Evolutionary conservation across 2,888 invertebrate species (phyloP), one percentile per base, ranked within the genome.

Genomic region (Mimumesa dahlbomi): DNA sequence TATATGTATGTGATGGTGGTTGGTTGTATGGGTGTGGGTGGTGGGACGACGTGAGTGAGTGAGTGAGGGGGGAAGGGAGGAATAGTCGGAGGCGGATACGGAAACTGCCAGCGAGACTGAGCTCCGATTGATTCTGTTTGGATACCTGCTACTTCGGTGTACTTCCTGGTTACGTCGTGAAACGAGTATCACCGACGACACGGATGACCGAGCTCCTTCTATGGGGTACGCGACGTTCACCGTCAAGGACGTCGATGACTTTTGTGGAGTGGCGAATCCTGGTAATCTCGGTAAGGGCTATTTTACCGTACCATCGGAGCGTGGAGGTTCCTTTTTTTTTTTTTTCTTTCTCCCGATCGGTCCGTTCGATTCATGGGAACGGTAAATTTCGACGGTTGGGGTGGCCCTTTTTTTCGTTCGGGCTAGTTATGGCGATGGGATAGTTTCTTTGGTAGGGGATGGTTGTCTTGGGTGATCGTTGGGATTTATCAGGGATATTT

Each of bases 91-190:
- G 14, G 56, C 38, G 57, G 42, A 31, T 19, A 11, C 14, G 49
- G 19, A 38, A n/a, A 45, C 40, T 21, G 36, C 31, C 18, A 36
- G 11, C 25, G 43, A 40, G 36, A 54, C 40, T 56, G 43, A 18
- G 38, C 43, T 48, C 19, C 61, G 69, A 77, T 79, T 75, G 72
- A 75, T 77, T 79, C 57, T 38, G 48, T 61, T 75, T 69, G 43
- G 75, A 58, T 49, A 56, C 43, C 16, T 40, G 40, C 45, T 50
- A 52, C 56, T 66, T 21, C 29, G 7, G 6, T 29, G 45, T 50
- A 45, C 43, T 43, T 16, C 7, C 18, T 16, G 66, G 38, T 65
- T 48, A 49, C 19, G 21, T 36, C 38, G 31, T 40, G 56, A 34
- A 57, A 57, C 56, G 56, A 34, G 34, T 50, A 65, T 52, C 16